Evolutionary conservation across 2,888 invertebrate species (phyloP).

Genomic region (Orchesella flavescens): DNA sequence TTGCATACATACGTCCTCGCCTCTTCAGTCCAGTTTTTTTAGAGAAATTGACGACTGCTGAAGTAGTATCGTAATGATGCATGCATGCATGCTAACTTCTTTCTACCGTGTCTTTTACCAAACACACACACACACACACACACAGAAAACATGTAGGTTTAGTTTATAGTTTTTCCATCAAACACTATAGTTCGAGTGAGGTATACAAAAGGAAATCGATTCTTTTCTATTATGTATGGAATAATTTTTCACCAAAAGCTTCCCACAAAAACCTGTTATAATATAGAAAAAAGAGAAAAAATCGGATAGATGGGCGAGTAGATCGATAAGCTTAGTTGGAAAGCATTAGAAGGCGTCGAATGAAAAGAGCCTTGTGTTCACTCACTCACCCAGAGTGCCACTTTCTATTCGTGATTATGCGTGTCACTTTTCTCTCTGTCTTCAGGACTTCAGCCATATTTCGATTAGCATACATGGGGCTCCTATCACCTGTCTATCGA

Average conservation of each 20-base stretch:
- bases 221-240: slow-evolving; percentile 65
- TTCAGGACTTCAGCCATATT: neutral
- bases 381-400: slow-evolving; percentile 52
- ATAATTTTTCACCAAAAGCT: slow-evolving; percentile 63
- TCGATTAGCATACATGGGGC: slow-evolving; percentile 14
- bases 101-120: too few species aligned
- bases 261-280: slow-evolving; percentile 13
- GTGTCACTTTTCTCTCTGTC: slow-evolving; percentile 56
- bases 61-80: too few species aligned
- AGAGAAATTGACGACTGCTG: too few species aligned
- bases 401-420: slow-evolving; percentile 51
- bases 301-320: slow-evolving; percentile 23
- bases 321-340: neutral
- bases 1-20: too few species aligned
- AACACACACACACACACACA: too few species aligned
- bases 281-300: slow-evolving; percentile 19
- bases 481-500: neutral
- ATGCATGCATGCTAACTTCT: too few species aligned
- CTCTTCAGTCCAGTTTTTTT: too few species aligned
- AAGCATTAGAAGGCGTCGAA: slow-evolving; percentile 39
- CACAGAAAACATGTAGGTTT: too few species aligned
- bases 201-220: slow-evolving; percentile 63
- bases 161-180: neutral
- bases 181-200: neutral
- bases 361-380: slow-evolving; percentile 32